Conservation (phyloP, 2,888 invertebrate species). For the Galeopsomyia nigrocyanea region DNA sequence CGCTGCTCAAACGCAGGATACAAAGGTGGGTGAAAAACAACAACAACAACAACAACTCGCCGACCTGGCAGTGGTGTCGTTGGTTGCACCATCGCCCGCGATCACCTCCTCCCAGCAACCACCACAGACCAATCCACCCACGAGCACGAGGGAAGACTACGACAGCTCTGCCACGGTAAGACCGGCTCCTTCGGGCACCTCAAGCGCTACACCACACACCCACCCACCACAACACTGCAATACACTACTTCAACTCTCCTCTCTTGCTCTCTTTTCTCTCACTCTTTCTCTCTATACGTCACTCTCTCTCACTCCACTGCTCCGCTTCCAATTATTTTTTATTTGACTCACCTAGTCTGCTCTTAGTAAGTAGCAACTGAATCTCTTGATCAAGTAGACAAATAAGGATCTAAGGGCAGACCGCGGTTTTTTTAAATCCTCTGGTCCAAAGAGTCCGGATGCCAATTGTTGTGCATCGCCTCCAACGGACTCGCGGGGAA, state of each 20-base stretch:
- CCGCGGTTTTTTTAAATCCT: no score
- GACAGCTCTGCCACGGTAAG: slow-evolving; percentile 74
- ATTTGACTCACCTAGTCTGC: not conserved
- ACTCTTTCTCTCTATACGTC: slow-evolving; percentile 2
- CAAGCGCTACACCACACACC: not conserved
- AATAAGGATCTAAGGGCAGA: not conserved
- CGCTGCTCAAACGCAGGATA: slow-evolving; percentile 55
- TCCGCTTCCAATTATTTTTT: slow-evolving; percentile 2
- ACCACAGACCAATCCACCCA: slow-evolving; percentile 56
- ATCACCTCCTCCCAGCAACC: slow-evolving; percentile 55
- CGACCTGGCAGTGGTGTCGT: slow-evolving; percentile 60
- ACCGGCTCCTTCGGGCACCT: slow-evolving; percentile 32
- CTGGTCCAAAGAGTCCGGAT: not conserved
- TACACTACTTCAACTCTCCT: slow-evolving; percentile 6
- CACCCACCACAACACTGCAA: no score
- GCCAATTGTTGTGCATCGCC: not conserved
- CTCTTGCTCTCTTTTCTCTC: not conserved
- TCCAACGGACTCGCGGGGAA: not conserved
- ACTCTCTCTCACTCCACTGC: not conserved
- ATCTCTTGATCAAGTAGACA: not conserved
- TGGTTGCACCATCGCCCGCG: slow-evolving; percentile 59
- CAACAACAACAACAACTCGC: slow-evolving; percentile 53
- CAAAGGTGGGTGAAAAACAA: slow-evolving; percentile 58
- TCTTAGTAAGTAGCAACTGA: not conserved
- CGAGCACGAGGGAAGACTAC: slow-evolving; percentile 69